Evolutionary conservation across 2,888 invertebrate species (phyloP), one percentile per base, ranked within the genome.

Genomic region (Tipula lateralis): DNA sequence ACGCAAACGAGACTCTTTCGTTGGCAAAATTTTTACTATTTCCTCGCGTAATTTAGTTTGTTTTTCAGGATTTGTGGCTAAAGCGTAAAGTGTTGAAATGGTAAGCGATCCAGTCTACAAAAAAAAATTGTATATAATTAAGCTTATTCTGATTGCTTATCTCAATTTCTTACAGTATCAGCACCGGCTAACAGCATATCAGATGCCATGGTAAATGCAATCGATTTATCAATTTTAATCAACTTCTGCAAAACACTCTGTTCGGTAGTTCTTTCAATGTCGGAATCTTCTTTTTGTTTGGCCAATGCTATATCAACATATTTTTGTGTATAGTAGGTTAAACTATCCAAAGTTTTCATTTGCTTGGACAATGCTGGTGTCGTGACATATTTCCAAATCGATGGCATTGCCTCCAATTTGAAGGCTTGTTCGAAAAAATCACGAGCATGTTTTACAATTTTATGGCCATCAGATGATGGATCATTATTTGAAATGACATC

Each of bases 111-210:
- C 87, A 5, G 91, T 91, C 92, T 92, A 86, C 5, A 88, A 89
- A 29, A 36, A 36, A 83, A 32, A 32, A 16, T 32, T 83, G 34
- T 32, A 9, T 19, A 19, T 1, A 84, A 34, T 34, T 7, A 34
- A 19, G 7, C 36, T 16, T 44, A 29, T 29, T 36, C n/a, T 16
- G n/a, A 16, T n/a, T 4, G 9, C 90, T 91, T 66, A 66, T 24
- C 12, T 1, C 5, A 9, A 0, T 2, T 24, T 24, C 66, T 24
- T 89, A 96, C 94, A 84, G 95, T 94, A 88, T 95, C 95, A 66
- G 94, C 92, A 85, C 95, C 95, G 82, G 94, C 94, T 83, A 92
- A 89, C 32, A 95, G 87, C 93, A 95, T 93, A 88, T 95, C 95
- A 86, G 93, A 91, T 0, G 93, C 93, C 93, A 94, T 94, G 86